phyloP scores from a whole-genome alignment of 2,113 vertebrate species.

The Orcinus orca region DNA sequence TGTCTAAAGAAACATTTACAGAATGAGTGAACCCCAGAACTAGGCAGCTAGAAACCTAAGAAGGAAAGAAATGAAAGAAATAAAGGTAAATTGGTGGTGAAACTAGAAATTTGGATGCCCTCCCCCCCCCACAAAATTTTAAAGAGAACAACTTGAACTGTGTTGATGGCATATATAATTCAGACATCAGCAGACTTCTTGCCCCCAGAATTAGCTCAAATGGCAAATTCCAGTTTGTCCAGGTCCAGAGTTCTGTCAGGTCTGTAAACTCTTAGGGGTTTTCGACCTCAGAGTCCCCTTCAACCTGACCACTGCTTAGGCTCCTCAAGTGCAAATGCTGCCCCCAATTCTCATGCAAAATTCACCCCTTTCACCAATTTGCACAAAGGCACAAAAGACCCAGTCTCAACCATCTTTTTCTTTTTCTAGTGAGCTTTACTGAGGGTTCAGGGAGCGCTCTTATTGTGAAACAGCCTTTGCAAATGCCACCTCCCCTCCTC shows the following conservation, averaged over 20 bases:
- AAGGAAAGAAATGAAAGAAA: background rate
- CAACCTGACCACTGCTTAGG: background rate
- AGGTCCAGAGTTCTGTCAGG: background rate
- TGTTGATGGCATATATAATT: background rate
- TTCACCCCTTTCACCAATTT: background rate
- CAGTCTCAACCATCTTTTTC: background rate
- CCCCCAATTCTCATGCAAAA: background rate
- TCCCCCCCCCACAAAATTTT: background rate
- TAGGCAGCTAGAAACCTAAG: background rate
- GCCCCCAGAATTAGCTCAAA: background rate
- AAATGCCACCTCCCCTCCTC: background rate
- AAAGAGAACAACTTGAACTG: background rate
- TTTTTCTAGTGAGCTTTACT: background rate
- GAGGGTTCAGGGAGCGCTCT: background rate
- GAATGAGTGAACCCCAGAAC: background rate
- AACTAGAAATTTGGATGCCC: background rate
- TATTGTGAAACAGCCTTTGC: background rate
- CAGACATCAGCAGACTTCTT: background rate
- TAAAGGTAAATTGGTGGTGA: background rate
- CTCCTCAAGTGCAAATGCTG: background rate
- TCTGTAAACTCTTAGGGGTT: background rate
- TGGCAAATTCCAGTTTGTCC: background rate
- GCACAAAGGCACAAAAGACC: background rate
- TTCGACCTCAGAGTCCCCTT: background rate
- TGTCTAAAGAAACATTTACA: background rate